A percentile compares a stretch with the other conserved stretches of the same genome.
Conservation (phyloP, 2,113 vertebrate species). For the Dunckerocampus dactyliophorus region DNA sequence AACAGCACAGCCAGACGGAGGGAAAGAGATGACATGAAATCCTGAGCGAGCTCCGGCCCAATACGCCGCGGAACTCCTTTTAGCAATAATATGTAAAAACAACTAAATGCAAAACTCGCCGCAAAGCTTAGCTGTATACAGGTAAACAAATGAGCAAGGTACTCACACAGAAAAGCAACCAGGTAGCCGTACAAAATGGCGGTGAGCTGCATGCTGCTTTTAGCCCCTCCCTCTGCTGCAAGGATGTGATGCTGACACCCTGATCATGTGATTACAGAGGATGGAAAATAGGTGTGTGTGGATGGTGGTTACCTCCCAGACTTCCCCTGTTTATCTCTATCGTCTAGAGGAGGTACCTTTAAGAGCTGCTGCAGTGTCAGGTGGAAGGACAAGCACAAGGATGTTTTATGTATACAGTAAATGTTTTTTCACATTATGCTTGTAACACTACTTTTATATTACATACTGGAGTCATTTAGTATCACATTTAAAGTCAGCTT, state of each 20-base stretch:
- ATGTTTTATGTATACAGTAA: slow-evolving; percentile 4
- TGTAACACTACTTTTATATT: background rate
- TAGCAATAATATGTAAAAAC: background rate
- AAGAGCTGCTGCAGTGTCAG: slow-evolving; percentile 5
- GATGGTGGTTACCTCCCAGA: slow-evolving; percentile 44
- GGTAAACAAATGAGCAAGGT: slow-evolving; percentile 73
- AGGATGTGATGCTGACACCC: slow-evolving; percentile 64
- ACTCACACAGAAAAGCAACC: slow-evolving; percentile 60
- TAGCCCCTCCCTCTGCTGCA: slow-evolving; percentile 59
- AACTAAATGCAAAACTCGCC: background rate
- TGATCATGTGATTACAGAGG: slow-evolving; percentile 68
- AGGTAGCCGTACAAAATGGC: slow-evolving; percentile 77
- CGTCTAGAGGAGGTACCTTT: slow-evolving; percentile 31
- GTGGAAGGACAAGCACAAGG: slow-evolving; percentile 12
- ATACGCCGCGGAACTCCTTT: slow-evolving; percentile 12
- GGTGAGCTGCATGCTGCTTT: slow-evolving; percentile 44
- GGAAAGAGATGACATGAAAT: slow-evolving; percentile 66
- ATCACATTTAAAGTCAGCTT: background rate
- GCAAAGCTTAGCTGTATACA: slow-evolving; percentile 39
- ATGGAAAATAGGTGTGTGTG: slow-evolving; percentile 50
- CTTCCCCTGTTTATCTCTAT: slow-evolving; percentile 37
- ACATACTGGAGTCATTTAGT: background rate
- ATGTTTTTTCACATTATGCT: background rate
- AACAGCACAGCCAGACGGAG: slow-evolving; percentile 80
- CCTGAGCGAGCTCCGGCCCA: slow-evolving; percentile 40